These are phyloP conservation scores for Arizona elegans DNA, from an alignment of 2,113 vertebrate species.

Conservation along the genomic window DNA sequence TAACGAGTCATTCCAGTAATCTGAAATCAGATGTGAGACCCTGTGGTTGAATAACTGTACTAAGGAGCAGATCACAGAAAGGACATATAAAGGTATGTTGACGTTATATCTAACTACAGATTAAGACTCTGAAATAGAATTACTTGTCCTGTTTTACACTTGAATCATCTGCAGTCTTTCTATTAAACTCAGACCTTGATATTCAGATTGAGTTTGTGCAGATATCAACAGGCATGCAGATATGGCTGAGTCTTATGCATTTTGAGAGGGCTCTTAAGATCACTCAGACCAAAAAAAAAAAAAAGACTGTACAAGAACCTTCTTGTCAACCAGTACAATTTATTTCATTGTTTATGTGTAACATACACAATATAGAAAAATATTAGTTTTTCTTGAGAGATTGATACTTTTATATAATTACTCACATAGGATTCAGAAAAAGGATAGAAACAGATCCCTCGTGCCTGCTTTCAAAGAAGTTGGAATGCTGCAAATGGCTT, in stretches of 20 bases:
- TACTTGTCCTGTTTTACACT: neutral
- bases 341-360: neutral
- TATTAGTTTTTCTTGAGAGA: neutral
- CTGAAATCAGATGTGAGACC: neutral
- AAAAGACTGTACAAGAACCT: neutral
- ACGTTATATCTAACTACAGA: neutral
- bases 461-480: neutral
- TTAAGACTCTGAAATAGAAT: neutral
- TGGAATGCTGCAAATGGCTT: neutral
- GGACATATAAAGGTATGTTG: neutral
- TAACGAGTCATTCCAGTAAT: neutral
- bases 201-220: neutral
- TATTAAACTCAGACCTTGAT: neutral
- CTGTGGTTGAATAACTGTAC: neutral
- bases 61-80: neutral
- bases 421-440: neutral
- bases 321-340: neutral
- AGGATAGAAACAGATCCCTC: neutral
- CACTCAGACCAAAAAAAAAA: neutral
- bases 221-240: neutral
- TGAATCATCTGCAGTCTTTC: neutral
- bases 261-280: neutral
- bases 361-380: neutral
- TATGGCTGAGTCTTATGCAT: neutral
- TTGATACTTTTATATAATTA: neutral